Percentiles rank a stretch among this genome's conserved stretches.
These are phyloP conservation scores for Aspiorhynchus laticeps DNA, from an alignment of 2,113 vertebrate genomes.

Conservation along the genomic window DNA sequence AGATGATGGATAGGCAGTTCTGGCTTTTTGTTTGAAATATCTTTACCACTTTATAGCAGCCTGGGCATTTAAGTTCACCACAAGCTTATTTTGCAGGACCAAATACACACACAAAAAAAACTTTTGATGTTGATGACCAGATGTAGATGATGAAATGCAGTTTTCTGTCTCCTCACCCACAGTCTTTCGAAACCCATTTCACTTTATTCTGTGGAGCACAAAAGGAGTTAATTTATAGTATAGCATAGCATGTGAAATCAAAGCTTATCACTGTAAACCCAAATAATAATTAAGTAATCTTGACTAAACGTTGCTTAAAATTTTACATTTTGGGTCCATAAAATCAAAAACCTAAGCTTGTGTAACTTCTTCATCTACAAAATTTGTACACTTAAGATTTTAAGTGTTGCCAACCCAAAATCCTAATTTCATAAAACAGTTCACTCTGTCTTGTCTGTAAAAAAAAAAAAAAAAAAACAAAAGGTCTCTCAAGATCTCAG, in stretches of 20 bases:
- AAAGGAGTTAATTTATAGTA: not conserved
- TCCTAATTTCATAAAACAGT: no score
- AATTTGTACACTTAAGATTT: no score
- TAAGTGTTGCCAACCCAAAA: no score
- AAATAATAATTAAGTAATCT: not conserved
- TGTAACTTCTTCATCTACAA: not conserved
- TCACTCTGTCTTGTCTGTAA: no score
- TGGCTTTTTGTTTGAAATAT: not conserved
- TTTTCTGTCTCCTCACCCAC: not conserved
- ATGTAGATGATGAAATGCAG: not conserved
- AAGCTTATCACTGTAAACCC: no score
- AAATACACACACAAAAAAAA: not conserved
- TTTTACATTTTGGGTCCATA: not conserved
- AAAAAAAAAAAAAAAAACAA: no score
- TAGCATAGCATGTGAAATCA: not conserved
- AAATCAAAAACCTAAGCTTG: not conserved
- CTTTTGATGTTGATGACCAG: not conserved
- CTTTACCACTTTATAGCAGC: not conserved
- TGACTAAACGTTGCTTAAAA: not conserved
- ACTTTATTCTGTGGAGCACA: not conserved
- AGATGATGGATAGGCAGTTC: constrained; percentile 6
- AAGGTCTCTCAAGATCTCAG: no score
- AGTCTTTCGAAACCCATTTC: not conserved
- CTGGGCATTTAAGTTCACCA: constrained; percentile 8
- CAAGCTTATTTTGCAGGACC: constrained; percentile 7